These are phyloP conservation scores for Zoroaster sp. DNA, from an alignment of 53 echinoderm and acorn worm species.

Conservation along the genomic window DNA sequence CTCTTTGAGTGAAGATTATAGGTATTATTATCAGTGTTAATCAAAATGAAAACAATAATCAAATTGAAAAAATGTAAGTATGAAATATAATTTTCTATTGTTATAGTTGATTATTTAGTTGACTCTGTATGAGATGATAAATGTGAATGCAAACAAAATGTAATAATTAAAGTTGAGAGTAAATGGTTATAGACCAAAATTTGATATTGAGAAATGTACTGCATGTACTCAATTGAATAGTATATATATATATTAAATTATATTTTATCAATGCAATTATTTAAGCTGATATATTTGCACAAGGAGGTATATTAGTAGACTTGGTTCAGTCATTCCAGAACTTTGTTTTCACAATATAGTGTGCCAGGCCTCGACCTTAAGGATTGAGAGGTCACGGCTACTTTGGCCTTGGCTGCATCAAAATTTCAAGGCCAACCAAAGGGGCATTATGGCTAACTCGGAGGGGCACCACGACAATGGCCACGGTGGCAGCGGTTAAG, in stretches of 20 bases:
- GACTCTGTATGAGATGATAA: neutral
- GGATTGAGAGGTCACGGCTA: too few relatives aligned
- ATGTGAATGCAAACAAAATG: neutral
- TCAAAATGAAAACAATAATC: too few relatives aligned
- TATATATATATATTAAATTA: neutral
- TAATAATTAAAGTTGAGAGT: neutral
- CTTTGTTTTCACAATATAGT: too few relatives aligned
- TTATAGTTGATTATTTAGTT: neutral
- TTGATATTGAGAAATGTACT: neutral
- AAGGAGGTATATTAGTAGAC: neutral
- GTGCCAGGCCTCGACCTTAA: too few relatives aligned
- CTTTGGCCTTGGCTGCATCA: too few relatives aligned
- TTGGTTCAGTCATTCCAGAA: neutral
- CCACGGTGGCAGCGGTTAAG: too few relatives aligned
- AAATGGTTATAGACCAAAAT: neutral
- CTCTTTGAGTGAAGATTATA: too few relatives aligned
- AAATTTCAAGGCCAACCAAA: too few relatives aligned
- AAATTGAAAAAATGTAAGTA: neutral
- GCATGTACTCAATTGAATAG: neutral
- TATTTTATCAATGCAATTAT: constrained; percentile 18
- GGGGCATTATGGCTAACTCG: too few relatives aligned
- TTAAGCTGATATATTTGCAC: neutral
- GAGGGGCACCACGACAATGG: neutral
- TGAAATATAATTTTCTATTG: neutral
- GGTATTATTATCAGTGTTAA: too few relatives aligned